A percentile compares a stretch with the other conserved stretches of the same genome.
These are phyloP conservation scores for Corydoras sp. DNA, from an alignment of 2,113 vertebrate genomes.

Conservation along the genomic window DNA sequence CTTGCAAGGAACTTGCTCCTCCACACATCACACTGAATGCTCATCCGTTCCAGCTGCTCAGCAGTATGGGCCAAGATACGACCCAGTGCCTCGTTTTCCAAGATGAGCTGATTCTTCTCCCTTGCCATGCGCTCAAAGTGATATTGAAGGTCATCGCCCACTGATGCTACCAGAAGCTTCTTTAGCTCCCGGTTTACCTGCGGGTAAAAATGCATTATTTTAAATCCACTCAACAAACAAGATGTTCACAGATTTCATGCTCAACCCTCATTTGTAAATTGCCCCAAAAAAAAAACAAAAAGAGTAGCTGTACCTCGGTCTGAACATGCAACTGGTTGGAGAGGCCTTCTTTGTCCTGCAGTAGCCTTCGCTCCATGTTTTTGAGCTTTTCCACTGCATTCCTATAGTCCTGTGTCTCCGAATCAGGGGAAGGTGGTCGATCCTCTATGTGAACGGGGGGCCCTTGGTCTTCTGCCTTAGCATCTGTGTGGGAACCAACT, in stretches of 20 bases:
- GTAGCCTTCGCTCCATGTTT: constrained; percentile 82
- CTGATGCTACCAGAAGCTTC: constrained; percentile 89
- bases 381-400: constrained; percentile 77
- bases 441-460: constrained; percentile 60
- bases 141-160: constrained; percentile 92
- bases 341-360: constrained; percentile 96
- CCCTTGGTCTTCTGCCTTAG: constrained; percentile 67
- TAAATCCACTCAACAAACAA: no score
- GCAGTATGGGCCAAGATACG: constrained; percentile 74
- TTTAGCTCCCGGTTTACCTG: constrained; percentile 96
- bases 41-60: constrained; percentile 90
- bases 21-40: constrained; percentile 98
- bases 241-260: not conserved
- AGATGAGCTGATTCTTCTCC: constrained; percentile 91
- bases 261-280: not conserved
- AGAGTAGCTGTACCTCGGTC: constrained; percentile 77
- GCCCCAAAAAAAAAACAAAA: not conserved
- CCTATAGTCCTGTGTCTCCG: constrained; percentile 74
- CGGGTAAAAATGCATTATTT: not conserved
- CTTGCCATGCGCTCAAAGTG: constrained; percentile 89
- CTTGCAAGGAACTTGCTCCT: constrained; percentile 97
- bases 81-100: constrained; percentile 85
- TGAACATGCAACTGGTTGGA: constrained; percentile 89
- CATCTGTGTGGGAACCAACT: constrained; percentile 45
- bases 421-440: constrained; percentile 59